phyloP scores from a whole-genome alignment of 2,888 invertebrate species.

The Melanophora roralis region DNA sequence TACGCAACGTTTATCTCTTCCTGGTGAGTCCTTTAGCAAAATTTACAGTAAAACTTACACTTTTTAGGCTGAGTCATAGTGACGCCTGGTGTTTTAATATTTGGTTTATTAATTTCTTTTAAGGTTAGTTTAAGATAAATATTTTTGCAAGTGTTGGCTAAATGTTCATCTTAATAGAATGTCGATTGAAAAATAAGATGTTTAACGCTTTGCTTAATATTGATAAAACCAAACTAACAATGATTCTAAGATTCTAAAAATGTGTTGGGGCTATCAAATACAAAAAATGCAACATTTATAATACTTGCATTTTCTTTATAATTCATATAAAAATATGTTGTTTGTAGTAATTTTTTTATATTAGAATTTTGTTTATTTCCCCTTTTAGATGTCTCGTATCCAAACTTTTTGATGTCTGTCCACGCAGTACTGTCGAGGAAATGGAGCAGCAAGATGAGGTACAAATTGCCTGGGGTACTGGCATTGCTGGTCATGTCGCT shows the following conservation, averaged over 20 bases:
- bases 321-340: too few species aligned
- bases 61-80: constrained; percentile 33
- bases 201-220: too few species aligned
- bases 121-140: constrained; percentile 13
- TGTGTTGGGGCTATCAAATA: too few species aligned
- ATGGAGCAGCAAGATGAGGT: constrained; percentile 96
- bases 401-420: constrained; percentile 96
- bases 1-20: neutral
- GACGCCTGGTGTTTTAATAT: constrained; percentile 12
- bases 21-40: neutral
- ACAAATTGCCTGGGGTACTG: constrained; percentile 95
- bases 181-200: too few species aligned
- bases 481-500: constrained; percentile 96
- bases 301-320: too few species aligned
- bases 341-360: too few species aligned
- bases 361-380: neutral
- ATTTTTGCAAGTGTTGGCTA: constrained; percentile 5
- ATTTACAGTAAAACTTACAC: constrained; percentile 22
- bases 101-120: neutral
- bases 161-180: too few species aligned
- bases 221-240: too few species aligned
- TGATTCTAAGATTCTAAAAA: too few species aligned
- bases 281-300: too few species aligned
- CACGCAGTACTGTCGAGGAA: constrained; percentile 93
- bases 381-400: constrained; percentile 87